Conservation (phyloP, 2,113 vertebrate species). For the Gobius niger region DNA sequence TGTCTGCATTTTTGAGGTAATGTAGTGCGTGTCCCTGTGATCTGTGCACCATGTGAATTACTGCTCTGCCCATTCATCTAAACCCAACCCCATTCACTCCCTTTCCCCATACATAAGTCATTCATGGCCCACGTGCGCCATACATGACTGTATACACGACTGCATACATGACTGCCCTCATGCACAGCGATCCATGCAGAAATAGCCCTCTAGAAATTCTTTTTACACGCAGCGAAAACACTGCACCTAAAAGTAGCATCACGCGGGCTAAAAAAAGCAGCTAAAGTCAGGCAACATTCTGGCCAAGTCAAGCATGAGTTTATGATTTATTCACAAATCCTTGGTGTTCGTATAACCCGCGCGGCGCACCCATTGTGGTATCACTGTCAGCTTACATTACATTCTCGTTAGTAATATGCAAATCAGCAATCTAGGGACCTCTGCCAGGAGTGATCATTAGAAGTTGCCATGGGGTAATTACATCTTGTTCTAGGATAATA, state of each 20-base stretch:
- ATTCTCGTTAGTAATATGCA: constrained; percentile 55
- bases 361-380: constrained; percentile 26
- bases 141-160: neutral
- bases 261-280: constrained; percentile 53
- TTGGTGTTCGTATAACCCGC: constrained; percentile 42
- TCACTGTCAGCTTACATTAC: constrained; percentile 54
- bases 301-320: constrained; percentile 55
- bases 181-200: constrained; percentile 2
- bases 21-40: neutral
- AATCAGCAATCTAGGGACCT: constrained; percentile 49
- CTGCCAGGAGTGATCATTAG: constrained; percentile 20
- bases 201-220: neutral
- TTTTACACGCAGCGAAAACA: constrained; percentile 23
- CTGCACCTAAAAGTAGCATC: constrained; percentile 56
- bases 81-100: constrained; percentile 33
- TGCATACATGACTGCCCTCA: neutral
- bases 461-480: constrained; percentile 14
- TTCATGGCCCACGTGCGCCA: constrained; percentile 4
- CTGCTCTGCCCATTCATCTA: constrained; percentile 41
- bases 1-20: neutral
- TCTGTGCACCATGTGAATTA: neutral
- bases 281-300: constrained; percentile 31
- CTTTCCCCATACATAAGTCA: constrained; percentile 14
- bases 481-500: constrained; percentile 23
- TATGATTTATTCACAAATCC: constrained; percentile 69